A percentile compares a stretch with the other conserved stretches of the same genome.
These are phyloP conservation scores for Phymatocera aterrima DNA, from an alignment of 2,888 invertebrate species.

Conservation along the genomic window DNA sequence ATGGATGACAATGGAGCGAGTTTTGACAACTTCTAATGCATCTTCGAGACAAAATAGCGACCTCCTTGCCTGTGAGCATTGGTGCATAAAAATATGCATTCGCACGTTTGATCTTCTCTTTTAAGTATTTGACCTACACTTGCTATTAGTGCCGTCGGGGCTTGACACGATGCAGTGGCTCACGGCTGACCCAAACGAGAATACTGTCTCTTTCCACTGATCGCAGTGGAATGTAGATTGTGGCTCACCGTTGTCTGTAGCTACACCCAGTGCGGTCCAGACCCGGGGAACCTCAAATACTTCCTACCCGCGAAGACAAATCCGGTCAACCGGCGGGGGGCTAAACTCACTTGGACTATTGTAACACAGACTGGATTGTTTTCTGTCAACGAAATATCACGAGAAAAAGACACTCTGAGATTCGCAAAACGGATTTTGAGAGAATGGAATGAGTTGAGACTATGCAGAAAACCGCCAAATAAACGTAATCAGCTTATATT, in stretches of 20 bases:
- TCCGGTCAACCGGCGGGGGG: background rate
- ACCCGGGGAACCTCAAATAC: constrained; percentile 27
- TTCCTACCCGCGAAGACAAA: constrained; percentile 31
- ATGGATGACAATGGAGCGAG: background rate
- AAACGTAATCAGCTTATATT: background rate
- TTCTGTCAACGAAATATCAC: background rate
- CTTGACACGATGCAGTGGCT: constrained; percentile 3
- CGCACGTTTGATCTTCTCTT: background rate
- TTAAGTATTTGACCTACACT: background rate
- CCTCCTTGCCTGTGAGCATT: background rate
- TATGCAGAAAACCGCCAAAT: background rate
- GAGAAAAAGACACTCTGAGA: background rate
- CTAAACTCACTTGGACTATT: background rate
- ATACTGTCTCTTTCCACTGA: constrained; percentile 24
- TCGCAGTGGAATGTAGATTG: constrained; percentile 68
- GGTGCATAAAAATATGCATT: background rate
- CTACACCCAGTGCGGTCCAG: constrained; percentile 54
- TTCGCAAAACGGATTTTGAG: background rate
- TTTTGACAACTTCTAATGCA: background rate
- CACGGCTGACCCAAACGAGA: constrained; percentile 11
- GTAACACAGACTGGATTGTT: background rate
- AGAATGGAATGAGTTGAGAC: background rate
- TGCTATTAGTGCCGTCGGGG: background rate
- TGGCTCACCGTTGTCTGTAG: constrained; percentile 66
- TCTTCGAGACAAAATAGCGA: background rate